A percentile compares a stretch with the other conserved stretches of the same genome.
Conservation (phyloP, 2,888 invertebrate genomes). For the Leptinotarsa haldemani region DNA sequence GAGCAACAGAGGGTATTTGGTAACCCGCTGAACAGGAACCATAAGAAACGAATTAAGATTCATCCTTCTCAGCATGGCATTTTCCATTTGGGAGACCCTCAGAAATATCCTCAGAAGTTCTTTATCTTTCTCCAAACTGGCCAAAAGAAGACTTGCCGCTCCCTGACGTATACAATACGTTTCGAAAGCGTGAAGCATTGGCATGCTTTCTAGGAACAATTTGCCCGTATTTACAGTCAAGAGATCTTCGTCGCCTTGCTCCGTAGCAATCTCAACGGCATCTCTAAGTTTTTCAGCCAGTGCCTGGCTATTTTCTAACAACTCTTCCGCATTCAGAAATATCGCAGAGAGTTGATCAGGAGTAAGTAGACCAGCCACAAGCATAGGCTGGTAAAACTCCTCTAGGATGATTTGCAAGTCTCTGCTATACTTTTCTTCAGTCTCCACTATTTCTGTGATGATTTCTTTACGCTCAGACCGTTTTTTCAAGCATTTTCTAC, state of each 20-base stretch:
- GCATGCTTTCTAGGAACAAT: slow-evolving; percentile 89
- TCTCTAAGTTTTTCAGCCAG: slow-evolving; percentile 88
- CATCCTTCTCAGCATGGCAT: slow-evolving; percentile 91
- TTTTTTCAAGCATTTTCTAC: slow-evolving; percentile 89
- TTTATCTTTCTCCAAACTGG: slow-evolving; percentile 94
- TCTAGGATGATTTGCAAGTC: slow-evolving; percentile 93
- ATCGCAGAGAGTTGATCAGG: slow-evolving; percentile 91
- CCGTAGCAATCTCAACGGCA: slow-evolving; percentile 86
- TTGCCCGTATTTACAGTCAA: slow-evolving; percentile 91
- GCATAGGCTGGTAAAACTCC: slow-evolving; percentile 93
- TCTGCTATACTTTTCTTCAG: slow-evolving; percentile 94
- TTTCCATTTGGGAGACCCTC: slow-evolving; percentile 97
- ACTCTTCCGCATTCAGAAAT: slow-evolving; percentile 92
- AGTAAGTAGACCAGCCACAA: slow-evolving; percentile 90
- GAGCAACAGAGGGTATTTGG: slow-evolving; percentile 93
- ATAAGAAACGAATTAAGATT: slow-evolving; percentile 97
- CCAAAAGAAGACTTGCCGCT: slow-evolving; percentile 85
- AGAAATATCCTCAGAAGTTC: slow-evolving; percentile 93
- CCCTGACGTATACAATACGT: slow-evolving; percentile 95
- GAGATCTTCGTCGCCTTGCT: slow-evolving; percentile 85
- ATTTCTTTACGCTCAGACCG: slow-evolving; percentile 93
- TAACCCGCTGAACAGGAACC: slow-evolving; percentile 97
- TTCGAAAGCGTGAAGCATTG: slow-evolving; percentile 95
- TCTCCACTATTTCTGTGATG: slow-evolving; percentile 94
- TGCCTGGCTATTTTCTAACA: slow-evolving; percentile 85